These are phyloP conservation scores for Bergia sp. DNA, from an alignment of 92 coral and sea anemone species.

Conservation along the genomic window DNA sequence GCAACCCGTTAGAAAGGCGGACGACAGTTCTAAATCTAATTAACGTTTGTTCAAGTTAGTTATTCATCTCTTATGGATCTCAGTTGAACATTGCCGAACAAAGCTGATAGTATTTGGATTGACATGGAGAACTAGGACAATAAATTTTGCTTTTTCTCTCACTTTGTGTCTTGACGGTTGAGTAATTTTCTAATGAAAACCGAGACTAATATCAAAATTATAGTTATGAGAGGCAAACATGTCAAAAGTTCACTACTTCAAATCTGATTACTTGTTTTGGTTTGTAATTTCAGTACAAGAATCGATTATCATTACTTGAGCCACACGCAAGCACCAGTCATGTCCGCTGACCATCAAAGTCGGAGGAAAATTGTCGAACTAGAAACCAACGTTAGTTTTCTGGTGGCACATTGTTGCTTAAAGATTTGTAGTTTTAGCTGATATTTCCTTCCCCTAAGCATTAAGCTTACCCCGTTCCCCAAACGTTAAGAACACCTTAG, in stretches of 20 bases:
- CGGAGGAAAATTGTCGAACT: not conserved
- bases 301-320: constrained; percentile 30
- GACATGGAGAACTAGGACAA: not conserved
- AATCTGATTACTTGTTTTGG: not conserved
- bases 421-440: constrained; percentile 1
- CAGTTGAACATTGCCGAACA: not conserved
- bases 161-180: not conserved
- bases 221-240: constrained; percentile 6
- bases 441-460: not conserved
- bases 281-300: constrained; percentile 6
- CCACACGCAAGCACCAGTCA: not conserved
- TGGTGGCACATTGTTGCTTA: constrained; percentile 14
- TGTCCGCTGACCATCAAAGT: not conserved
- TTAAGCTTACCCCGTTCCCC: not conserved
- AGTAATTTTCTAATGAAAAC: not conserved
- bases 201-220: not conserved
- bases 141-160: not conserved
- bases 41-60: not conserved
- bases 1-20: not conserved
- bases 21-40: not conserved
- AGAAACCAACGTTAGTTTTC: not conserved
- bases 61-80: not conserved
- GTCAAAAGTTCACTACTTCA: constrained; percentile 27
- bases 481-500: not conserved
- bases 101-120: not conserved